Conservation (phyloP, 53 echinoderm and acorn worm genomes). For the Holothuria scabra region DNA sequence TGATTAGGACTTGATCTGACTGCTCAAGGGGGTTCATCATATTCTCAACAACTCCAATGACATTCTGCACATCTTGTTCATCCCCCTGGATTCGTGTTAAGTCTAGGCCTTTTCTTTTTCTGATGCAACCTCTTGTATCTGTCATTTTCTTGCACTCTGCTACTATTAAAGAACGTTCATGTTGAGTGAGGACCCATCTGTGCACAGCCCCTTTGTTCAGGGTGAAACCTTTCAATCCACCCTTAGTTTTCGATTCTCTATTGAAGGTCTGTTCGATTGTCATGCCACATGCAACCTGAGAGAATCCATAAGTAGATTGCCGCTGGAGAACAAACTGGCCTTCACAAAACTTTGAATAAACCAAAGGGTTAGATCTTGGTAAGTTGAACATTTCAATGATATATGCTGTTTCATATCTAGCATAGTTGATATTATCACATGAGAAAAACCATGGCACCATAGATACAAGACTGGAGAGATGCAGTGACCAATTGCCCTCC, state of each 20-base stretch:
- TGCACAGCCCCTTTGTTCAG: conserved; percentile 60
- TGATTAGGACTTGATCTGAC: conserved; percentile 34
- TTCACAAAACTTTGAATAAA: conserved; percentile 37
- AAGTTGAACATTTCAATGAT: conserved; percentile 62
- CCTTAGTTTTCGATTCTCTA: conserved; percentile 66
- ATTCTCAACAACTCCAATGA: not conserved
- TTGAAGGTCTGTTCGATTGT: conserved; percentile 72
- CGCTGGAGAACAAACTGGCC: conserved; percentile 71
- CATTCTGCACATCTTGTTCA: conserved; percentile 4
- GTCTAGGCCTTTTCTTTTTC: conserved; percentile 46
- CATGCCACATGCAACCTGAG: conserved; percentile 60
- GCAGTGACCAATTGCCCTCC: conserved; percentile 63
- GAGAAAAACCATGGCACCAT: conserved; percentile 72
- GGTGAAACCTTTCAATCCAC: conserved; percentile 67
- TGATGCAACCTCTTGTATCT: conserved; percentile 28
- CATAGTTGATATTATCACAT: conserved; percentile 56
- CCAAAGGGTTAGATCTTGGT: conserved; percentile 51
- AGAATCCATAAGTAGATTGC: conserved; percentile 64
- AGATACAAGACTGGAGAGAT: conserved; percentile 47
- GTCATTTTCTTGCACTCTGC: conserved; percentile 61
- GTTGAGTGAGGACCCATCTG: conserved; percentile 51
- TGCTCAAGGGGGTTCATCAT: conserved; percentile 54
- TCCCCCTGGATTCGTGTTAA: conserved; percentile 20
- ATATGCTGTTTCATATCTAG: conserved; percentile 60
- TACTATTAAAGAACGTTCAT: conserved; percentile 51